Base-by-base conservation (phyloP, 2,888 invertebrate genomes). In the Bombylius discolor region DNA sequence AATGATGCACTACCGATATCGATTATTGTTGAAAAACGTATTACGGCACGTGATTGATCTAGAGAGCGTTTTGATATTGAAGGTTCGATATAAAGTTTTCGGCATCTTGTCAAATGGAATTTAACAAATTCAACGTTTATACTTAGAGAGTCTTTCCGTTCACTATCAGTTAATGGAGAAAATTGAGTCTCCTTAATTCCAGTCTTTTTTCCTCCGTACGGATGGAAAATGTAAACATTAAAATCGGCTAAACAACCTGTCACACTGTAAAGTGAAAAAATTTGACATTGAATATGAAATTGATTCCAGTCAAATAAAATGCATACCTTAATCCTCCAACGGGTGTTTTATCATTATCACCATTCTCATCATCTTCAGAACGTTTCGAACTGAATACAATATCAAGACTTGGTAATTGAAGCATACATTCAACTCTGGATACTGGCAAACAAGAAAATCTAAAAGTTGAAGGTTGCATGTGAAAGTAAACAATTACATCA, bases 41-140 rank as follows among this genome's bases (percentile, higher is more conserved):
- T 93, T 13, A 91, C 87, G n/a, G 92, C 92, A 62, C 87, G 82
- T 33, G 87, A 86, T 60, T 84, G 83, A 64, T 88, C 88, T 51
- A 72, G 65, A 4, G 71, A 68, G 71, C 73, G 69, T 58, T 71
- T 69, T 0, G 66, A 65, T 39, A 65, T 66, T 12, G 69, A 63
- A 0, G 70, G 67, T 61, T 87, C 86, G 62, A 90, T 84, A 72
- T 92, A 91, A 33, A 93, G 75, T 74, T 95, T 95, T 60, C 95
- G 79, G 51, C 91, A 93, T 59, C 97, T 77, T 0, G 94, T 92
- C 52, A 97, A 80, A 71, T 97, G 94, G 67, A 97, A 90, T 74
- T 96, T 95, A 53, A 97, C 93, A 70, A 96, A 97, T 75, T 96
- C 96, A 4, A 97, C 96, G 72, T 96, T 95, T 57, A 97, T 87